Conservation (phyloP, 1,140 invertebrate species). For the Bacillus rossius region DNA sequence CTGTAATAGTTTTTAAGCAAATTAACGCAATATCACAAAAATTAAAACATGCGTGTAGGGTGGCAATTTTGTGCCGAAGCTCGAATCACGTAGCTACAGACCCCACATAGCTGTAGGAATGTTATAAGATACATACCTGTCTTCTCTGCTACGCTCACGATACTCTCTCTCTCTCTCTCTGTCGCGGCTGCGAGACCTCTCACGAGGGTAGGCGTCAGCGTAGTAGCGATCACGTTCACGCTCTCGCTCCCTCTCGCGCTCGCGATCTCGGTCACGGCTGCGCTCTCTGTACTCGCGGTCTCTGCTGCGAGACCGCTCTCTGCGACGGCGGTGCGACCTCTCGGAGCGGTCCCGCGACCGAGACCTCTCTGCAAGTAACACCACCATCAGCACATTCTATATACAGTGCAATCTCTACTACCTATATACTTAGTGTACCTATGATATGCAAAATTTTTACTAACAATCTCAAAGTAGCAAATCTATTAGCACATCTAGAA, state of each 20-base stretch:
- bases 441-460: too few relatives aligned
- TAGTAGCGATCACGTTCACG: conserved; percentile 35
- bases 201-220: conserved; percentile 39
- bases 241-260: conserved; percentile 26
- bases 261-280: conserved; percentile 62
- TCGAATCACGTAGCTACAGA: too few relatives aligned
- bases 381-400: too few relatives aligned
- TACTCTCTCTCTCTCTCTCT: conserved; percentile 51
- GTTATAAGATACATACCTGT: conserved; percentile 50
- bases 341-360: conserved; percentile 67
- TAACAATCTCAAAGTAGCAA: too few relatives aligned
- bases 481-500: too few relatives aligned
- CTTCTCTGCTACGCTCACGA: conserved; percentile 61
- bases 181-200: conserved; percentile 37
- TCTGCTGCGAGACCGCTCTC: conserved; percentile 73
- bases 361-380: conserved; percentile 54
- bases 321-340: conserved; percentile 52
- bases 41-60: too few relatives aligned
- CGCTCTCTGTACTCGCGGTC: conserved; percentile 68
- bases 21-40: too few relatives aligned
- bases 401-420: too few relatives aligned
- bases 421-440: too few relatives aligned
- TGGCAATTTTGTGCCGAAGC: too few relatives aligned
- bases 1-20: too few relatives aligned
- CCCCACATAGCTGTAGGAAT: too few relatives aligned